Evolutionary conservation across 2,113 vertebrate genomes (phyloP), one percentile per base, ranked within the genome.

Genomic region (Daubentonia madagascariensis): DNA sequence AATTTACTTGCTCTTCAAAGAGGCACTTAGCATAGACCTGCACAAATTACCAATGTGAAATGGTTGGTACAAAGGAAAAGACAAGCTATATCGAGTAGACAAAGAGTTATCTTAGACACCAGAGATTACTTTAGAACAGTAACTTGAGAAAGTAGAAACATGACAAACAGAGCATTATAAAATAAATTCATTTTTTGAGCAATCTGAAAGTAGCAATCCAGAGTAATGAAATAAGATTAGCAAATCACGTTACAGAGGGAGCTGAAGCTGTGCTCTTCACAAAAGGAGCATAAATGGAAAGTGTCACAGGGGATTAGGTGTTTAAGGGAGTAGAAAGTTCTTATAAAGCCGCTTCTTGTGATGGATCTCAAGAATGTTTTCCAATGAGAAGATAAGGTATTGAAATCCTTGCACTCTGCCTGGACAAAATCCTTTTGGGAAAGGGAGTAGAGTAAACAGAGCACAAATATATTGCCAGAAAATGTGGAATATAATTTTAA

Each of bases 21-120:
- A 78, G 61, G 25, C 63, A 83, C 67, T 92, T 76, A 89, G 61
- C 89, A 96, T 52, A 86, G 73, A 20, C 17, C 28, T 85, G 40
- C 37, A 95, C 59, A 96, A 97, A 97, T 93, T 91, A 79, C 65
- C 76, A 75, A 70, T 48, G 97, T 63, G 90, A 94, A 95, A 86
- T 85, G 40, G 70, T 45, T 84, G 59, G 18, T 85, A 92, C 63
- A 89, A 96, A 93, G 61, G 50, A 57, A 78, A 96, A 95, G 50
- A 83, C 11, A 72, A 76, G 37, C 8, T 20, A 30, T 72, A 32
- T 3, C 79, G 88, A 94, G 10, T 16, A 93, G 81, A 73, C n/a
- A 72, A 91, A 89, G 76, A 43, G 16, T 83, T 78, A 54, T 84
- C 65, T 65, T 65, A 72, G 57, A 91, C 32, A 52, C 30, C 1